Conservation (phyloP, 1,140 invertebrate species). For the Lasaia peninsularis region DNA sequence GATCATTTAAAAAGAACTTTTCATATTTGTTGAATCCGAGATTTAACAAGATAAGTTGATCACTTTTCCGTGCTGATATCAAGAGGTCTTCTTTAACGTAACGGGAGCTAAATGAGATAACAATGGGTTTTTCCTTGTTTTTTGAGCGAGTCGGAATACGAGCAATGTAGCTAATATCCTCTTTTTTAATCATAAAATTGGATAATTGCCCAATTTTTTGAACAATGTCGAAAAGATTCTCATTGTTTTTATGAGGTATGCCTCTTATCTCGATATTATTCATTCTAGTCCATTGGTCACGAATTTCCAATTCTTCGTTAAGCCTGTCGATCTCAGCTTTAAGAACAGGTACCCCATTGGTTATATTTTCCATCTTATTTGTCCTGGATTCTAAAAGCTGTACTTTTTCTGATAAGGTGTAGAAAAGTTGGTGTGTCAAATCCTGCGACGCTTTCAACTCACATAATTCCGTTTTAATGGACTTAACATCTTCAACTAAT, state of each 20-base stretch:
- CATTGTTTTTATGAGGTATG: slow-evolving; percentile 3
- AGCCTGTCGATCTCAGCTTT: neutral
- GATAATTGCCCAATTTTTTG: slow-evolving; percentile 15
- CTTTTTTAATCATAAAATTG: slow-evolving; percentile 15
- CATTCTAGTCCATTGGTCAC: neutral
- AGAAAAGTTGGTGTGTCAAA: neutral
- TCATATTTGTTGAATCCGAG: slow-evolving; percentile 1
- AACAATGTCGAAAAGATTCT: slow-evolving; percentile 12
- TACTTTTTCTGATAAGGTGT: neutral
- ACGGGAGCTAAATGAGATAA: neutral
- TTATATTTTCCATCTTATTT: neutral
- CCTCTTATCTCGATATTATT: slow-evolving; percentile 4
- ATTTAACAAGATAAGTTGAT: neutral
- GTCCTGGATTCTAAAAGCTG: neutral
- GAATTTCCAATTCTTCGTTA: neutral
- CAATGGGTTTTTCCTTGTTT: slow-evolving; percentile 19
- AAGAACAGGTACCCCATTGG: neutral
- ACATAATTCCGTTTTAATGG: slow-evolving; percentile 15
- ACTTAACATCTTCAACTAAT: slow-evolving; percentile 18
- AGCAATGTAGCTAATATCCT: slow-evolving; percentile 26
- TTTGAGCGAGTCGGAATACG: slow-evolving; percentile 21
- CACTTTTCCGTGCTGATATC: neutral
- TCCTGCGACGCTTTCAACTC: slow-evolving; percentile 10
- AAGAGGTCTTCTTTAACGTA: neutral
- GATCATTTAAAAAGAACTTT: slow-evolving; percentile 27